Conservation (phyloP, 2,888 invertebrate species). For the Aplocera efformata region DNA sequence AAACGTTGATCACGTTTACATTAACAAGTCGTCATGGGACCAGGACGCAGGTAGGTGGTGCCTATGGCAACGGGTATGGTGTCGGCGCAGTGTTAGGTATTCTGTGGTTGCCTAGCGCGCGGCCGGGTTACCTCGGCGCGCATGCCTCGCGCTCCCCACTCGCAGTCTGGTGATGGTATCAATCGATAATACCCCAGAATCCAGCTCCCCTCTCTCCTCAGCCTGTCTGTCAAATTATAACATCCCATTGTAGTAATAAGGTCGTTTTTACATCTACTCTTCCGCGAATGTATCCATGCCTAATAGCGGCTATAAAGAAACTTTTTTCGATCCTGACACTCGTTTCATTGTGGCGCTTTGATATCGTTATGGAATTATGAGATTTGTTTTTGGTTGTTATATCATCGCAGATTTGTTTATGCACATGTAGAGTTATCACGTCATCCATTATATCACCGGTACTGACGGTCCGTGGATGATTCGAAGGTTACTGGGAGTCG, state of each 20-base stretch:
- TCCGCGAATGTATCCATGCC: slow-evolving; percentile 54
- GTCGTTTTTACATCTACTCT: slow-evolving; percentile 63
- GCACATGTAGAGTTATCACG: slow-evolving; percentile 15
- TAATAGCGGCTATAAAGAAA: slow-evolving; percentile 67
- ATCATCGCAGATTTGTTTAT: too few species aligned
- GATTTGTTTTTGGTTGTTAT: slow-evolving; percentile 24
- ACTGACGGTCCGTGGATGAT: slow-evolving; percentile 23
- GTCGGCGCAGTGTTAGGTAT: slow-evolving; percentile 15
- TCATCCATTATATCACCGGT: slow-evolving; percentile 16
- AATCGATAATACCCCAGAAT: slow-evolving; percentile 75
- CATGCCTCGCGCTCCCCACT: slow-evolving; percentile 56
- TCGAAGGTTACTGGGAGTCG: slow-evolving; percentile 33
- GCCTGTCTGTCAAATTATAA: slow-evolving; percentile 69
- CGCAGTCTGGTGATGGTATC: slow-evolving; percentile 65
- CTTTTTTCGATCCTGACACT: slow-evolving; percentile 48
- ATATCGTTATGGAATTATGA: slow-evolving; percentile 31
- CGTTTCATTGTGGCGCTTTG: slow-evolving; percentile 48
- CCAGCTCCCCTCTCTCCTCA: slow-evolving; percentile 62
- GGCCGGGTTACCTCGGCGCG: slow-evolving; percentile 16
- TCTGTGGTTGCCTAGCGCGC: slow-evolving; percentile 27
- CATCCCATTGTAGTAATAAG: slow-evolving; percentile 71
- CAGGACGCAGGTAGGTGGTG: slow-evolving; percentile 7
- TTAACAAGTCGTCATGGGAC: slow-evolving; percentile 28
- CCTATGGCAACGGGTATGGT: slow-evolving; percentile 15
- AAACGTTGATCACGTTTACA: slow-evolving; percentile 28